These are phyloP conservation scores for Parelbella ahira DNA, from an alignment of 2,888 invertebrate genomes.

Conservation along the genomic window DNA sequence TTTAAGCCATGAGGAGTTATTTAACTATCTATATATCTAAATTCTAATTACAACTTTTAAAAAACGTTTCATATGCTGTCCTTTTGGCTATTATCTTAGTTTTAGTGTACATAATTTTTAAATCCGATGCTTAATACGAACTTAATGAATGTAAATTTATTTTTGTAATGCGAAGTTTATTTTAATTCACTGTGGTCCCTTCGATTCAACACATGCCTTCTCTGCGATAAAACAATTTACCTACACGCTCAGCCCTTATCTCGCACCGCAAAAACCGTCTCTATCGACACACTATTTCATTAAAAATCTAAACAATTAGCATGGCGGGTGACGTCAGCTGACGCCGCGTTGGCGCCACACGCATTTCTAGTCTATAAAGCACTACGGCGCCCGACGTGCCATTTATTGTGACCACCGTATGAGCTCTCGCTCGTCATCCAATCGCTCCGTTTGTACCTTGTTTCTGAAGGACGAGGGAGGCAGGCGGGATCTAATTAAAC, in stretches of 20 bases:
- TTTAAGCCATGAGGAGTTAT: too few species aligned
- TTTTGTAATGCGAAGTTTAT: conserved; percentile 6
- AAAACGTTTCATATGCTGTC: too few species aligned
- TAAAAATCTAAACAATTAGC: conserved; percentile 30
- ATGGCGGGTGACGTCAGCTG: conserved; percentile 30
- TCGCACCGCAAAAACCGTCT: conserved; percentile 18
- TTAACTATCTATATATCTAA: too few species aligned
- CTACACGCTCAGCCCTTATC: conserved; percentile 16
- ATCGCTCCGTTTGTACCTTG: conserved; percentile 32
- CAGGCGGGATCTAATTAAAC: conserved; percentile 12
- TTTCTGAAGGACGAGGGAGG: conserved; percentile 13
- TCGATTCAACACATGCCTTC: conserved; percentile 5
- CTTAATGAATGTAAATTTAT: too few species aligned
- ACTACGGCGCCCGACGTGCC: conserved; percentile 29
- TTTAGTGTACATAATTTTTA: too few species aligned
- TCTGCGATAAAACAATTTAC: conserved; percentile 15
- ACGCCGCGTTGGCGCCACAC: conserved; percentile 49
- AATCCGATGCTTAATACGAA: too few species aligned
- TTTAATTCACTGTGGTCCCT: conserved; percentile 10
- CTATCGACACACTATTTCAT: conserved; percentile 24
- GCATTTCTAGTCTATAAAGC: conserved; percentile 40
- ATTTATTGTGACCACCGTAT: conserved; percentile 37
- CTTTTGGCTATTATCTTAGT: too few species aligned
- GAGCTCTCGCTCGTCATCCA: conserved; percentile 30
- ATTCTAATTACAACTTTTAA: too few species aligned